Conservation (phyloP, 2,888 invertebrate species). For the Hedya salicella region DNA sequence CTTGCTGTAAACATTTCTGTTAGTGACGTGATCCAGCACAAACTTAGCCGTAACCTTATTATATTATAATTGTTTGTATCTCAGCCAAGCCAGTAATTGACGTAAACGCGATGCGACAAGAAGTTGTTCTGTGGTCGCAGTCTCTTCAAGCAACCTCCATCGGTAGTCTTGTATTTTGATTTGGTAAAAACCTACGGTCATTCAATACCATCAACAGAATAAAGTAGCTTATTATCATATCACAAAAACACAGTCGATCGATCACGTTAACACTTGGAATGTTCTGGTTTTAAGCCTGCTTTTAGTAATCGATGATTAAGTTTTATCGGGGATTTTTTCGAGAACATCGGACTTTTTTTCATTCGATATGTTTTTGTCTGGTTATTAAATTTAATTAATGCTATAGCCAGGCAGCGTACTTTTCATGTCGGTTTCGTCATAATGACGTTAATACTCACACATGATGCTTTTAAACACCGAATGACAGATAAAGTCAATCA, state of each 20-base stretch:
- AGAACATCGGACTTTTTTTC: constrained; percentile 17
- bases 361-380: background rate
- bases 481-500: too few species aligned
- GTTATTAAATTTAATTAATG: background rate
- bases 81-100: constrained; percentile 48
- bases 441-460: too few species aligned
- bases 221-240: constrained; percentile 51
- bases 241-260: constrained; percentile 41
- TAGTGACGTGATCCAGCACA: background rate
- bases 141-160: constrained; percentile 40
- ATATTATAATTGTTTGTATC: constrained; percentile 18
- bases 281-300: constrained; percentile 35
- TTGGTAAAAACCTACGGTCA: constrained; percentile 40
- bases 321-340: constrained; percentile 31
- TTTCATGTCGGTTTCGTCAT: too few species aligned
- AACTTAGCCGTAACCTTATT: constrained; percentile 4
- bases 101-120: constrained; percentile 53
- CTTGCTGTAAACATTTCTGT: background rate
- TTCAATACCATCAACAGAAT: constrained; percentile 46
- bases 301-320: constrained; percentile 43
- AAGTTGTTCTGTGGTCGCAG: constrained; percentile 55
- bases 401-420: too few species aligned
- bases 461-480: too few species aligned
- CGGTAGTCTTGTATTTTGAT: constrained; percentile 45
- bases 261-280: constrained; percentile 44